Conservation (phyloP, 2,797 vertebrate genomes). For the Caiman crocodilus region DNA sequence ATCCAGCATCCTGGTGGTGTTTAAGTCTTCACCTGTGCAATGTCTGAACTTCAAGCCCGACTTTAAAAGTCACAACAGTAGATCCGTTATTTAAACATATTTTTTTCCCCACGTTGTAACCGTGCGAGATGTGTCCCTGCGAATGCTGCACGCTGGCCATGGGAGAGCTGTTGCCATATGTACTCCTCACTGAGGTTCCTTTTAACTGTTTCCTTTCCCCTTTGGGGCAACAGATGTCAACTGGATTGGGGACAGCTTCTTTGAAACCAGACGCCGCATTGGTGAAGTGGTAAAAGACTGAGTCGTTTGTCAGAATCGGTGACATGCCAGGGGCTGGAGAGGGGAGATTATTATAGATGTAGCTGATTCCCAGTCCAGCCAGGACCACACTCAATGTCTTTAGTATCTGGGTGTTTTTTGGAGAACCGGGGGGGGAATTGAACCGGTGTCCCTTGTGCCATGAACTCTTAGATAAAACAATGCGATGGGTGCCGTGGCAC, state of each 20-base stretch:
- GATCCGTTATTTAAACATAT: not conserved
- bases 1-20: not conserved
- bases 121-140: not conserved
- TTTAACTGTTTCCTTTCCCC: not conserved
- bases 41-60: not conserved
- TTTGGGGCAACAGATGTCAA: rapidly evolving
- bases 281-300: not conserved
- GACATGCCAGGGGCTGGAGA: not conserved
- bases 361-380: not conserved
- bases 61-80: not conserved
- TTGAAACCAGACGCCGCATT: not conserved
- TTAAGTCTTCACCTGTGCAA: not conserved
- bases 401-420: too few relatives aligned
- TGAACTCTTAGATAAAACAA: not conserved
- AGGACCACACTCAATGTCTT: not conserved
- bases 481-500: too few relatives aligned
- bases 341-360: not conserved
- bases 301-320: rapidly evolving
- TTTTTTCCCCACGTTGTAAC: not conserved
- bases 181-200: not conserved
- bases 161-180: not conserved
- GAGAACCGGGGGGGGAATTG: not conserved
- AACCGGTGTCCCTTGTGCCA: constrained; percentile 30
- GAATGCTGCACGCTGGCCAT: not conserved
- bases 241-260: not conserved